Evolutionary conservation across 2,113 vertebrate genomes (phyloP), one percentile per base, ranked within the genome.

Genomic region (Xyrauchen texanus): DNA sequence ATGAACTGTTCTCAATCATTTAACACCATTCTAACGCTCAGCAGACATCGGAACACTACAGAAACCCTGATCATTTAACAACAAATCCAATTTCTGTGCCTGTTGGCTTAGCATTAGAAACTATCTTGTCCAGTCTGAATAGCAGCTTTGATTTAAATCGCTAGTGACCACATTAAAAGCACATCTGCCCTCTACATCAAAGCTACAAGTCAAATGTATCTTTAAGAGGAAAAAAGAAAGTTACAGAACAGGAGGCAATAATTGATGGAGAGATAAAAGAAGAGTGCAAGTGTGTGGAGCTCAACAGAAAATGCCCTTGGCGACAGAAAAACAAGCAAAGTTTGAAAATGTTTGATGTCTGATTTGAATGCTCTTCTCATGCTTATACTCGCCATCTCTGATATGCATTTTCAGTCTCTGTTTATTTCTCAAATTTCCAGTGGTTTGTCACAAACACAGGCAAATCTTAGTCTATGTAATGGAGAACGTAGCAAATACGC

Each of bases 231-330:
- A 49, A 15, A 69, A 57, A 69, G 13, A 52, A 8, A n/a, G 66
- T 47, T 34, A 44, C 62, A 55, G 51, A 76, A 21, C 12, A 21
- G 57, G n/a, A 77, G 63, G 68, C 70, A 63, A 3, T 21, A 10
- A 9, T 16, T 57, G 42, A 77, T 6, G 34, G 7, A 67, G 4
- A 67, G 51, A 71, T 71, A 61, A 62, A 53, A 6, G 15, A 80
- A 45, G 5, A 84, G 79, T 76, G 78, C 21, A 5, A 70, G 65
- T 80, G 81, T 79, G 68, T 85, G 78, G 70, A 74, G 85, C 62
- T 11, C 13, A 75, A 68, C 49, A 52, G 49, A 62, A 58, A 72
- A 63, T 42, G 46, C 15, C 8, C 8, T 53, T 10, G 7, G 34
- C 47, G 12, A 76, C 12, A 53, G 47, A 49, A 47, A 78, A 16